Evolutionary conservation across 2,888 invertebrate genomes (phyloP).

Genomic region (Bruchidius siliquastri): DNA sequence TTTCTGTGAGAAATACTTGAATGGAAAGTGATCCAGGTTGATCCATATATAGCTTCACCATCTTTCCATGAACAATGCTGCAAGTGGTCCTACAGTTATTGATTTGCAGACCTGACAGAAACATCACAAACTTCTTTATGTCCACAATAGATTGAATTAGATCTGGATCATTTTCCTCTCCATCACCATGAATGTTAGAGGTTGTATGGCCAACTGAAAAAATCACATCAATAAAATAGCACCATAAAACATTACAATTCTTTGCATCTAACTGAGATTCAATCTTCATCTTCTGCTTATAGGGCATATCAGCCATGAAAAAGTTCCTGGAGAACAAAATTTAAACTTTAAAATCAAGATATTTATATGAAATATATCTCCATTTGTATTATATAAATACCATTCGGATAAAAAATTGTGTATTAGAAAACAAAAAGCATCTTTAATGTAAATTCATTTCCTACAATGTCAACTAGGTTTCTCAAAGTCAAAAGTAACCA

Average conservation of each 20-base stretch:
- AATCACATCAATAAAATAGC: background rate
- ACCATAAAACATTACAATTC: background rate
- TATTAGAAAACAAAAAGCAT: too few relatives aligned
- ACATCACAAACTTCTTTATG: conserved; percentile 73
- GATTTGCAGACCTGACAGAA: conserved; percentile 73
- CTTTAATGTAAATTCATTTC: too few relatives aligned
- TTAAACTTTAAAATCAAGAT: too few relatives aligned
- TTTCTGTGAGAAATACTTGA: conserved; percentile 75
- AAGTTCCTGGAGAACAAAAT: too few relatives aligned
- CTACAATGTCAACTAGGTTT: too few relatives aligned
- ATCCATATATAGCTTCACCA: conserved; percentile 70
- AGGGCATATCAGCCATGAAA: too few relatives aligned
- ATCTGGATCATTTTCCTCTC: conserved; percentile 44
- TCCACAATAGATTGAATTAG: conserved; percentile 62
- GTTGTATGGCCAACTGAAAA: conserved; percentile 32
- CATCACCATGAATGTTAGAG: conserved; percentile 14
- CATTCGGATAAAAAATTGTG: too few relatives aligned
- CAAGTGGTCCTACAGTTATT: conserved; percentile 69
- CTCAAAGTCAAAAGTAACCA: too few relatives aligned
- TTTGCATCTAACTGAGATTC: too few relatives aligned
- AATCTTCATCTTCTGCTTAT: too few relatives aligned
- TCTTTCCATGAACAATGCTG: conserved; percentile 68
- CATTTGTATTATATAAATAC: too few relatives aligned
- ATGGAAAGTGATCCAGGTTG: conserved; percentile 70
- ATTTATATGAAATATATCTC: too few relatives aligned